Evolutionary conservation across 2,113 vertebrate genomes (phyloP).

Genomic region (Chunga burmeisteri): DNA sequence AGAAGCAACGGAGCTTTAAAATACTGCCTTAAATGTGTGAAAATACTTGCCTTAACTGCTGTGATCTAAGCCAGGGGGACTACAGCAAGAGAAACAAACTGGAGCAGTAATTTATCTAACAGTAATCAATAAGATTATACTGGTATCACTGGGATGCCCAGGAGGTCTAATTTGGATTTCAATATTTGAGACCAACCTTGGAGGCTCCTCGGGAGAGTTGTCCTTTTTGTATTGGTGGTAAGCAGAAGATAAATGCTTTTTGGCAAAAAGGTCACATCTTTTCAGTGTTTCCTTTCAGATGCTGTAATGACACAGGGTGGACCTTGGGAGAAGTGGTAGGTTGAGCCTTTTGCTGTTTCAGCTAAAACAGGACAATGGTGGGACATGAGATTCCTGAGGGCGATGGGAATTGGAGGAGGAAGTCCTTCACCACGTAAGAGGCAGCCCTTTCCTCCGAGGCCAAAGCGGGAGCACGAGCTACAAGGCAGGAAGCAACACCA

Average conservation of each 20-base stretch:
- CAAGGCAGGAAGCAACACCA: conserved; percentile 14
- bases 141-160: background rate
- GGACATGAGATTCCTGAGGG: conserved; percentile 16
- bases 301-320: background rate
- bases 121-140: background rate
- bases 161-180: background rate
- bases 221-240: background rate
- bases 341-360: conserved; percentile 54
- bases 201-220: background rate
- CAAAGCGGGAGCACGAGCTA: background rate
- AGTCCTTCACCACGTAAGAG: background rate
- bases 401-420: conserved; percentile 43
- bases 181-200: background rate
- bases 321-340: conserved; percentile 19
- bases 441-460: conserved; percentile 41
- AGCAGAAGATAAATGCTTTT: conserved; percentile 15
- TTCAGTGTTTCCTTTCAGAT: conserved; percentile 29
- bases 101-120: background rate
- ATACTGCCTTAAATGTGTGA: background rate
- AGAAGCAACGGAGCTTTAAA: background rate
- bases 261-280: background rate
- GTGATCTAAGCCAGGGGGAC: background rate
- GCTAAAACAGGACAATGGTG: conserved; percentile 61
- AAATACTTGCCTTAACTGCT: background rate
- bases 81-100: background rate